Base-by-base conservation (phyloP, 2,888 invertebrate genomes). In the Pinctada fucata region DNA sequence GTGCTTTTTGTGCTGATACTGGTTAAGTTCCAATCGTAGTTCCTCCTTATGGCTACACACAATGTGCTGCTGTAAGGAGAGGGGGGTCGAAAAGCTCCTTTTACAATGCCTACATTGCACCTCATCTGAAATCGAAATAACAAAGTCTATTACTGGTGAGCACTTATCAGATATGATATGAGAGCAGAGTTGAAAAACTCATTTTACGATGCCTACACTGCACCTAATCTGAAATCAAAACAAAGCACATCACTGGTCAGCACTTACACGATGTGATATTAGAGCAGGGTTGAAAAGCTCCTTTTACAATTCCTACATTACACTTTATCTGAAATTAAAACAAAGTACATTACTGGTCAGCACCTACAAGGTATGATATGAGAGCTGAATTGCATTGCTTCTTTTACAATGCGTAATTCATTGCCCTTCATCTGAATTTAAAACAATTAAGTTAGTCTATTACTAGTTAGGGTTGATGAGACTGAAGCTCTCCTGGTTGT, bases 41-140 rank as follows among this genome's bases (percentile, higher is more conserved):
- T 70, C 65, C 5, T 69, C n/a, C 0, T 72, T 74, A 58, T 78
- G 78, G 31, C 74, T 70, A 31, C 74, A 78, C 0, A 78, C 74
- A 48, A 74, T 74, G 68, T 78, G 78, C 16, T 74, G 74, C 58
- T 78, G 78, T 3, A 78, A 48, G 31, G 49, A 47, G 5, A 74
- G 50, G n/a, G 74, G 70, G 2, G 78, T 70, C 65, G 78, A 69
- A 78, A 78, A 78, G 6, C n/a, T 70, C 10, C 69, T 49, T 2
- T 69, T 65, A 48, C 78, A 78, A 70, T 74, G 74, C 6, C 72
- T 69, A 45, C 78, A 78, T 70, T 45, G 63, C 50, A 52, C 68
- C 2, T 51, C n/a, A 13, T 45, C 78, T 78, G 70, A 69, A 78
- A 74, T 65, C n/a, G 47, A 10, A 69, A 68, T 5, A 65, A 74